Conservation (phyloP, 1,140 invertebrate genomes). For the Hesperophylax magnus region DNA sequence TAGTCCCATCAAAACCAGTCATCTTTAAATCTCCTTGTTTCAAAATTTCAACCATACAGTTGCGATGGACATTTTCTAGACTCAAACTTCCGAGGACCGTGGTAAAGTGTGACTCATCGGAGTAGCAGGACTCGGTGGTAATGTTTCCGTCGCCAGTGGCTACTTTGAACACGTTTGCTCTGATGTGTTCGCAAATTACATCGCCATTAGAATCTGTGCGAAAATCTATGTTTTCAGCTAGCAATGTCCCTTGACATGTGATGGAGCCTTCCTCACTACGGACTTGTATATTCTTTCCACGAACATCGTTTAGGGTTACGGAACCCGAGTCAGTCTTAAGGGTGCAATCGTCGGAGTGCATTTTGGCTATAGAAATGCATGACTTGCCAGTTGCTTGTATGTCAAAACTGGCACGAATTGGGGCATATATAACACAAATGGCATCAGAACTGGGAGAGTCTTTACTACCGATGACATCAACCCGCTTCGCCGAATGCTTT, state of each 20-base stretch:
- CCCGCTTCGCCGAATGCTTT: constrained; percentile 65
- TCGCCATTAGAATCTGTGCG: constrained; percentile 64
- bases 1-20: constrained; percentile 66
- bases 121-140: constrained; percentile 67
- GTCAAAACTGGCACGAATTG: constrained; percentile 67
- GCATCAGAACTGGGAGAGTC: constrained; percentile 63
- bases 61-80: constrained; percentile 64
- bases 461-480: constrained; percentile 68
- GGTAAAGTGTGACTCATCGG: constrained; percentile 67
- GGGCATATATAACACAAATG: constrained; percentile 67
- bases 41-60: constrained; percentile 67
- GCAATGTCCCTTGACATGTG: constrained; percentile 63
- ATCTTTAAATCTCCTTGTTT: constrained; percentile 66
- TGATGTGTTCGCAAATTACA: constrained; percentile 66
- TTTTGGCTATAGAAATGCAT: constrained; percentile 63
- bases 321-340: constrained; percentile 66
- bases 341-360: constrained; percentile 67
- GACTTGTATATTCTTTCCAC: constrained; percentile 65
- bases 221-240: constrained; percentile 65
- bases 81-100: constrained; percentile 67
- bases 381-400: constrained; percentile 66
- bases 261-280: constrained; percentile 64
- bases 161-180: constrained; percentile 64
- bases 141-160: constrained; percentile 66
- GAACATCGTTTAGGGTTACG: constrained; percentile 63